Evolutionary conservation across 2,797 vertebrate species (phyloP), one percentile per base, ranked within the genome.

Genomic region (Neosilurus hyrtlii): DNA sequence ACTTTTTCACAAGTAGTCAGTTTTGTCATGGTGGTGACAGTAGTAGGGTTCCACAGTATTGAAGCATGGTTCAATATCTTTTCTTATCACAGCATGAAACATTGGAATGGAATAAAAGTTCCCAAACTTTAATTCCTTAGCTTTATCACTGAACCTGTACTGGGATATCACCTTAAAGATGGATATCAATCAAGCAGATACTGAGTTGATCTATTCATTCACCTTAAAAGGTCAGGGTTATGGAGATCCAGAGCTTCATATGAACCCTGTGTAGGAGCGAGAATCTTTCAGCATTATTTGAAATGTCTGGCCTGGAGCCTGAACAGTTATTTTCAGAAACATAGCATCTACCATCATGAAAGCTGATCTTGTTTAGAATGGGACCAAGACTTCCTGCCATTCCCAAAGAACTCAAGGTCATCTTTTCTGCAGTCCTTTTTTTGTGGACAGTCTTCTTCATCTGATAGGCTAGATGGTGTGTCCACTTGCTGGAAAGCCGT

Each of bases 41-140:
- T 68, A 43, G 9, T 43, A 22, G 26, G 18, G 57, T 10, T 10
- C 26, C 52, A 12, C 4, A 57, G 57, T 43, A 43, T 62, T 59
- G 57, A 76, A 22, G 20, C 7, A 15, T 12, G 49, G 22, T 1
- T 2, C 20, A 76, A 76, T 76, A 76, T 62, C 24, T 57, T 49
- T 24, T 62, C 22, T 49, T 61, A 11, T 76, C 74, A 22, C 35
- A 2, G 22, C 74, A 43, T 59, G 18, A 75, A 37, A 74, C 22
- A 22, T 61, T 61, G 56, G 7, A 75, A 59, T 61, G 74, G 56
- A 61, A 61, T 37, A 61, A 76, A 76, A 61, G 56, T 56, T n/a
- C 37, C 20, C 30, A 37, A 37, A 2, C 59, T 43, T 61, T 18
- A 30, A 61, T 43, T 14, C 73, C n/a, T 61, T 54, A 20, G 54